A percentile compares a stretch with the other conserved stretches of the same genome.
Conservation (phyloP, 2,797 vertebrate genomes). For the Acanthiza pusilla region DNA sequence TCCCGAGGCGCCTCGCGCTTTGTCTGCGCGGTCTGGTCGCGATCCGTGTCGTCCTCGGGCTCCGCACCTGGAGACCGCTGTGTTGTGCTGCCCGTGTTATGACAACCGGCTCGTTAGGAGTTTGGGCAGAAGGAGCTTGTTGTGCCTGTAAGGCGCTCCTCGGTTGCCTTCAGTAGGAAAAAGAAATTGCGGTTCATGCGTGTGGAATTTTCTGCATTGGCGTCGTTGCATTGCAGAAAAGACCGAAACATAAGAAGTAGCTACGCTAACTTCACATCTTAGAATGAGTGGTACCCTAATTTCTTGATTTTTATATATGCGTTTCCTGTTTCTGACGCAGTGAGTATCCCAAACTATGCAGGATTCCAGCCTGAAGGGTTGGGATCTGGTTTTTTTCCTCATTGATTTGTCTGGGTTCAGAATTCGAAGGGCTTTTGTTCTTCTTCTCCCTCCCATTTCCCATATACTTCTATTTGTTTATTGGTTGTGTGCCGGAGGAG, state of each 20-base stretch:
- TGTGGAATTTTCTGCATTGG: background rate
- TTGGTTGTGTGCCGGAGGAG: background rate
- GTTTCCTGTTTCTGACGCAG: background rate
- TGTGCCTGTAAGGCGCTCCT: background rate
- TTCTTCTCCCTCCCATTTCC: background rate
- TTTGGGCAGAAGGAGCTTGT: background rate
- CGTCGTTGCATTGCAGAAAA: background rate
- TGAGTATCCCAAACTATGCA: background rate
- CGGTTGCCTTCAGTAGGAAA: background rate
- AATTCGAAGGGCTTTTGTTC: background rate
- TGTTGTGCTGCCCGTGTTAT: slow-evolving; percentile 3
- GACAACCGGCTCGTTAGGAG: background rate
- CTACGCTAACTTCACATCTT: accelerated
- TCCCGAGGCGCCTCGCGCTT: background rate
- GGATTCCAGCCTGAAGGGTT: background rate
- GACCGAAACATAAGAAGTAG: background rate
- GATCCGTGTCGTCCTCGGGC: background rate
- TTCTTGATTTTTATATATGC: background rate
- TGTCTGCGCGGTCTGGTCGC: background rate
- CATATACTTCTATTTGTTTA: background rate
- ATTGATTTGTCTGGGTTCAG: background rate
- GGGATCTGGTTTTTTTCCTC: accelerated
- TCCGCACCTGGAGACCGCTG: background rate
- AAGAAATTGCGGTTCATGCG: background rate
- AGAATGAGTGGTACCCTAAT: background rate